Conservation (phyloP, 2,113 vertebrate genomes). For the Meles meles region DNA sequence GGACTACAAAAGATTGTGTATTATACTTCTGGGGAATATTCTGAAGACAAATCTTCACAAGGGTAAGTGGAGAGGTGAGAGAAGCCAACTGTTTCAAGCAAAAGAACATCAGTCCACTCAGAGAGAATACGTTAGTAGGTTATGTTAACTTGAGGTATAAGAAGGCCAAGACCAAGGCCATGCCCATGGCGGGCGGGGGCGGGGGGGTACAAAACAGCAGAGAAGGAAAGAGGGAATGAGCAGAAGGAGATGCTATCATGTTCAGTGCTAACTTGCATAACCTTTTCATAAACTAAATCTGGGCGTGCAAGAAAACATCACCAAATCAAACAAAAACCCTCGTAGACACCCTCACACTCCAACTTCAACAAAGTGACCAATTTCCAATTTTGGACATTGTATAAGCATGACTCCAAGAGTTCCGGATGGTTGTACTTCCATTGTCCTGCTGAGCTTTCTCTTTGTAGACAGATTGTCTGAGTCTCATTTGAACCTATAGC, state of each 20-base stretch:
- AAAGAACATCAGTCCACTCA: not conserved
- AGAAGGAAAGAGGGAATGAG: not conserved
- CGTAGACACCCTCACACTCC: not conserved
- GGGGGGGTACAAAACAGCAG: no score
- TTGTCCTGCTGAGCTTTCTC: not conserved
- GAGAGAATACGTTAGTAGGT: not conserved
- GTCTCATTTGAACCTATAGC: not conserved
- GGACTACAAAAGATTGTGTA: not conserved
- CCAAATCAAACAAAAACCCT: not conserved
- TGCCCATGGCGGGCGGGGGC: rapidly evolving
- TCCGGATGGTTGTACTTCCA: not conserved
- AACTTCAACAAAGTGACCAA: not conserved
- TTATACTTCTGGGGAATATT: not conserved
- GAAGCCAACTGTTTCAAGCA: not conserved
- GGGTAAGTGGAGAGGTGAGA: not conserved
- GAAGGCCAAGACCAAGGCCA: not conserved
- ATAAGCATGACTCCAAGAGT: not conserved
- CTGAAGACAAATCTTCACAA: not conserved
- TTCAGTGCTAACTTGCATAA: not conserved
- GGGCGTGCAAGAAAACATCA: not conserved
- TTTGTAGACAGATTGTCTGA: not conserved
- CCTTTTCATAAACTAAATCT: not conserved
- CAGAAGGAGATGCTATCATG: not conserved
- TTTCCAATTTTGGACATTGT: not conserved
- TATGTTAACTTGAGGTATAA: not conserved